Conservation (phyloP, 2,888 invertebrate species). For the Tetrapedia diversipes region DNA sequence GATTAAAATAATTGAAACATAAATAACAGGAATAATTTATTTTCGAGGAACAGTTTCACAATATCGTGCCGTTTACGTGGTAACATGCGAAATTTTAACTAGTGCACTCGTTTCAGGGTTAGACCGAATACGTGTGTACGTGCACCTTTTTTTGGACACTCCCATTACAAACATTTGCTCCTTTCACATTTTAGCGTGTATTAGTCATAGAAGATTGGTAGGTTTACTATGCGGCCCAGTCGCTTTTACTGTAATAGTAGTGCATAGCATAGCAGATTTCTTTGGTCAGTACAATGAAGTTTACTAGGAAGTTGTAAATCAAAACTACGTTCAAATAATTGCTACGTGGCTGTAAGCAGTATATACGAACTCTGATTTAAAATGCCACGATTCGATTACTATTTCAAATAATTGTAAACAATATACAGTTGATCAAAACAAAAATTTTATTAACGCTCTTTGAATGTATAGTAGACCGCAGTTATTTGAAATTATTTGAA, state of each 20-base stretch:
- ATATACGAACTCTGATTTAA: no score
- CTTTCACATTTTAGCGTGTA: conserved; percentile 48
- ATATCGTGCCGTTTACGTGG: not conserved
- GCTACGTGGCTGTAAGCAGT: no score
- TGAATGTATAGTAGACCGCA: no score
- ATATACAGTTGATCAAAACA: no score
- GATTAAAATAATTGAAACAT: not conserved
- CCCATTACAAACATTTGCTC: conserved; percentile 16
- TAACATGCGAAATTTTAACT: not conserved
- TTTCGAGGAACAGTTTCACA: not conserved
- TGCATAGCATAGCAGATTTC: not conserved
- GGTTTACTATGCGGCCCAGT: not conserved
- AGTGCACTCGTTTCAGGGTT: not conserved
- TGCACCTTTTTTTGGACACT: conserved; percentile 26
- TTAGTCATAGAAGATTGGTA: conserved; percentile 37
- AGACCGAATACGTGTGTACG: not conserved
- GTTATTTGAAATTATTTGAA: no score
- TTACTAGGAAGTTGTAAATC: not conserved
- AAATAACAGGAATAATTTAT: not conserved
- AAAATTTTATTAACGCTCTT: no score
- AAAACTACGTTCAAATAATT: no score
- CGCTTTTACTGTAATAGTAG: not conserved
- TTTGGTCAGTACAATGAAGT: not conserved
- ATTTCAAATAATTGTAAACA: no score
- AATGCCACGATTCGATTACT: no score